Evolutionary conservation across 2,888 invertebrate genomes (phyloP).

Genomic region (Eupsilia transversa): DNA sequence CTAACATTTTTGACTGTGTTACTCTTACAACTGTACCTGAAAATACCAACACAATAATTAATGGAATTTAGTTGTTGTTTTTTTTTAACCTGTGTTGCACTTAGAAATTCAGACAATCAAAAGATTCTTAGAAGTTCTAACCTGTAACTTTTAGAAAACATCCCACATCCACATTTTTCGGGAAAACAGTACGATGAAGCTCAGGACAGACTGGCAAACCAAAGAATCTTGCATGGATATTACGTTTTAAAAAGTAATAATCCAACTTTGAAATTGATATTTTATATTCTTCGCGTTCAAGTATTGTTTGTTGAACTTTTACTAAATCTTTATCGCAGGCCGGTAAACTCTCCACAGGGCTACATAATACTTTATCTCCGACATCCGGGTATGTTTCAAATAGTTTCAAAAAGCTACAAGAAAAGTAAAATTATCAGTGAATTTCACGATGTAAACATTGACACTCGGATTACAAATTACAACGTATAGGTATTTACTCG

Average conservation of each 20-base stretch:
- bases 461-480: not conserved
- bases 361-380: slow-evolving; percentile 92
- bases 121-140: too few species aligned
- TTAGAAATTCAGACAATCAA: not conserved
- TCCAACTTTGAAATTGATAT: slow-evolving; percentile 74
- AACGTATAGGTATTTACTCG: slow-evolving; percentile 94
- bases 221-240: slow-evolving; percentile 92
- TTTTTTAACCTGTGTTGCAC: not conserved
- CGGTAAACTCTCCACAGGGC: slow-evolving; percentile 91
- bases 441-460: slow-evolving; percentile 14
- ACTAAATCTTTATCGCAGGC: slow-evolving; percentile 92
- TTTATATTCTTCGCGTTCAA: slow-evolving; percentile 83
- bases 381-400: slow-evolving; percentile 92
- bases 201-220: slow-evolving; percentile 93
- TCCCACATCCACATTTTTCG: slow-evolving; percentile 93
- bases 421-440: not conserved
- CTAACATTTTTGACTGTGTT: slow-evolving; percentile 94
- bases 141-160: slow-evolving; percentile 94
- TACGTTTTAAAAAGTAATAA: slow-evolving; percentile 89
- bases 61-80: not conserved
- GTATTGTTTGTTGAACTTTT: slow-evolving; percentile 91
- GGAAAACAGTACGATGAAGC: slow-evolving; percentile 92
- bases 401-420: slow-evolving; percentile 92
- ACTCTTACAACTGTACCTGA: slow-evolving; percentile 95
- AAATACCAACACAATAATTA: slow-evolving; percentile 38